Base-by-base conservation (phyloP, 1,140 invertebrate species). In the Medauroidea extradentata region DNA sequence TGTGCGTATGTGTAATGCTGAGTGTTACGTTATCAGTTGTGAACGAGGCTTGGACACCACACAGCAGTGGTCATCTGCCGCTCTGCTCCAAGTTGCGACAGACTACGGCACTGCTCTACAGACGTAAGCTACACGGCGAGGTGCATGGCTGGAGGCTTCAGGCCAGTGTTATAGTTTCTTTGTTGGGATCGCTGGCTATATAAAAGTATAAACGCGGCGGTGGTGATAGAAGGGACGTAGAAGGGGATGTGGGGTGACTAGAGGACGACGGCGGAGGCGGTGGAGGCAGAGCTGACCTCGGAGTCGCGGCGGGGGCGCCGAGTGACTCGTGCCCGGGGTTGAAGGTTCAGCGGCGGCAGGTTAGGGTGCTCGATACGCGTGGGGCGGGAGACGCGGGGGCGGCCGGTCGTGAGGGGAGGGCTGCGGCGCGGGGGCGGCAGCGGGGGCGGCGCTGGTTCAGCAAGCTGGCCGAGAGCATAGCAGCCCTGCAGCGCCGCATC, bases 301-400 rank as follows among this genome's bases (percentile, higher is more conserved):
- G 29, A 23, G 38, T 42, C 8, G 11, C 24, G 49, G 8, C 34
- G 19, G 11, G 48, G 13, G 25, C 57, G 48, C 27, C 83, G 78
- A 34, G 70, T 71, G 1, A 65, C 65, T 18, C 71, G 71, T 55
- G 75, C 74, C 29, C 78, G 78, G 7, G 85, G 85, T 67, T 88
- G 84, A 2, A 89, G 76, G 67, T 90, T 89, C 16, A 90, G 66
- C 3, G 88, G 87, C 2, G 83, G 87, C 43, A 91, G 74, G 72
- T 91, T 91, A 0, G 88, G 88, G 66, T 89, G 82, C 67, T 91
- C 89, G 63, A 90, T 89, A 61, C 86, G 79, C 1, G 87, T 90
- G 0, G 89, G 88, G 1, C 87, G 88, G 11, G 88, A 89, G 0
- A 91, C 87, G 14, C 83, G 73, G 0, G 81, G 81, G 53, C 74